Evolutionary conservation across 2,113 vertebrate species (phyloP), one percentile per base, ranked within the genome.

Genomic region (Actenoides hombroni): DNA sequence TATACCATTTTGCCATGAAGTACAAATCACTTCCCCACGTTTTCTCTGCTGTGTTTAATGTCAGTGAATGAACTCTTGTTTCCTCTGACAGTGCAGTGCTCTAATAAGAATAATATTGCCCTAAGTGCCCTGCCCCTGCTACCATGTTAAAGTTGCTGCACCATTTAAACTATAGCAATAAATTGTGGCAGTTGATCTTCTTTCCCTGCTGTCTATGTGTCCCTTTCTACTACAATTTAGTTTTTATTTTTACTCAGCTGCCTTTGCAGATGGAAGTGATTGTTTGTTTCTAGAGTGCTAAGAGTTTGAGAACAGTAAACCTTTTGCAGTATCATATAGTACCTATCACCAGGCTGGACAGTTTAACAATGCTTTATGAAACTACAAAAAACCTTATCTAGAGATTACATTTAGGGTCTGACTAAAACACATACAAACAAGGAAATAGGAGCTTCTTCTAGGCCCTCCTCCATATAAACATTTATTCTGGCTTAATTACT

Each of bases 71-170:
- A 92, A 73, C 77, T 90, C 68, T 59, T 92, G 79, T 95, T 96
- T 96, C 90, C 71, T 96, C 68, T 96, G 89, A 85, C 88, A 91
- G 49, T 78, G 42, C 83, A 73, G 68, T 91, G 69, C 65, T 95
- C 61, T 96, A 96, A 88, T 88, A 96, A 89, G 92, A 95, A 93
- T 79, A 96, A 96, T 88, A 95, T 85, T 94, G 64, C 88, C 6
- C 1, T 70, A 91, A 93, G 88, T 83, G 64, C 76, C 85, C 65
- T 94, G 78, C 78, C 67, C 94, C 67, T 71, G 64, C 37, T 77
- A 71, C 81, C 59, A 70, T 74, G 78, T 84, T 95, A 74, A 92
- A 92, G 88, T 86, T 94, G 88, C 92, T 0, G 37, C 88, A 91
- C 78, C 83, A 35, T 94, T 97, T 85, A 84, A 92, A 83, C 75